Evolutionary conservation across 2,113 vertebrate species (phyloP).

Genomic region (Oryzias celebensis): DNA sequence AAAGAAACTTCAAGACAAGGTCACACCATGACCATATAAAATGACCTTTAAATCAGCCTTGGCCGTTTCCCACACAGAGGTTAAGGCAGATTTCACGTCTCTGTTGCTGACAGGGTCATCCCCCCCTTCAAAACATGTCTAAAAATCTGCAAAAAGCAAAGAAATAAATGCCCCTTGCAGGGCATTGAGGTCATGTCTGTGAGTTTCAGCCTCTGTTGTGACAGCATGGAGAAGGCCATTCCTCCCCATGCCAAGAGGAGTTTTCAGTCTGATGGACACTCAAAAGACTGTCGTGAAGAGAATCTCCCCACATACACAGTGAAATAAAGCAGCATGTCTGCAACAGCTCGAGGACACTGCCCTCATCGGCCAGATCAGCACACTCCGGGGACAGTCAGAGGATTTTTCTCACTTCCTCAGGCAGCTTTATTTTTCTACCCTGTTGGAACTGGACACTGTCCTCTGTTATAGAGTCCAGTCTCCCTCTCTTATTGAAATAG

Average conservation of each 20-base stretch:
- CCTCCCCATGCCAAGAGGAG: conserved; percentile 26
- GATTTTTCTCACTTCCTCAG: conserved; percentile 60
- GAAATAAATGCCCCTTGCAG: neutral
- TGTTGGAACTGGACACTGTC: conserved; percentile 70
- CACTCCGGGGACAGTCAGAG: conserved; percentile 40
- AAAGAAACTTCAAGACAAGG: conserved; percentile 6
- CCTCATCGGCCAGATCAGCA: conserved; percentile 15
- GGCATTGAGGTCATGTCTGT: conserved; percentile 32
- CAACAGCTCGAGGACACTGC: conserved; percentile 35
- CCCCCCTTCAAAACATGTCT: conserved; percentile 25
- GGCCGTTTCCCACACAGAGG: conserved; percentile 41
- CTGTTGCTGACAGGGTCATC: conserved; percentile 26
- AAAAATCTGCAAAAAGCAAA: conserved; percentile 19
- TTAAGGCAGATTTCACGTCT: conserved; percentile 22
- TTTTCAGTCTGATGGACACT: conserved; percentile 33
- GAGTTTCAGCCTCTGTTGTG: conserved; percentile 30
- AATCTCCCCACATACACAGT: conserved; percentile 41
- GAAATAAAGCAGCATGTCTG: conserved; percentile 45
- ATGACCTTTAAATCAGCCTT: conserved; percentile 19
- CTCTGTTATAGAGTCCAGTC: conserved; percentile 57
- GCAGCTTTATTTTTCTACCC: conserved; percentile 70
- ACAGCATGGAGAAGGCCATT: conserved; percentile 17
- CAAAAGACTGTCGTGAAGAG: conserved; percentile 39
- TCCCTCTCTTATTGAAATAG: conserved; percentile 37
- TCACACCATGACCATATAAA: conserved; percentile 40